Percentiles rank a stretch among this genome's conserved stretches.
Conservation (phyloP, 2,113 vertebrate genomes). For the Vulpes vulpes region DNA sequence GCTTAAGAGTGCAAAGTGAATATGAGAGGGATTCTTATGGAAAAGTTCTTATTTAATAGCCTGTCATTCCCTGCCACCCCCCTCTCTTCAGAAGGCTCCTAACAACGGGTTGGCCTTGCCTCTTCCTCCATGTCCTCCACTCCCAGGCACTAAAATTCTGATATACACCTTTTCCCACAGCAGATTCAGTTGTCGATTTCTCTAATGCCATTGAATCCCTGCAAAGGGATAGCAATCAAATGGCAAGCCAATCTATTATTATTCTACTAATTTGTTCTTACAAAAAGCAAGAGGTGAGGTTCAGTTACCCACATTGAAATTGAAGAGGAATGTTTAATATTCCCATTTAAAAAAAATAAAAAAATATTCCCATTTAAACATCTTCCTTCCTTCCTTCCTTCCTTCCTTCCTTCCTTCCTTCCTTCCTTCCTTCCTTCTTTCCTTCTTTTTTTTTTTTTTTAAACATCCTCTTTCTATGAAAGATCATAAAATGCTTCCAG, state of each 20-base stretch:
- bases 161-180: neutral
- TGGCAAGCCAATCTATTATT: neutral
- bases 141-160: neutral
- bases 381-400: too few relatives aligned
- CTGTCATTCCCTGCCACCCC: too few relatives aligned
- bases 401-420: too few relatives aligned
- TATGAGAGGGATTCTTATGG: neutral
- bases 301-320: neutral
- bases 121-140: neutral
- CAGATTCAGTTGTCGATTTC: constrained; percentile 24
- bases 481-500: neutral
- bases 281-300: neutral
- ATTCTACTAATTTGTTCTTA: neutral
- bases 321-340: neutral
- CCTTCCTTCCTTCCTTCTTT: too few relatives aligned
- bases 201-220: neutral
- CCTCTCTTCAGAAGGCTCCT: neutral
- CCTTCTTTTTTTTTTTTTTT: too few relatives aligned
- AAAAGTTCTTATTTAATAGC: neutral
- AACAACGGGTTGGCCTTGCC: neutral
- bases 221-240: neutral
- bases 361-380: neutral
- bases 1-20: neutral
- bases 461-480: neutral
- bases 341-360: neutral